phyloP scores from a whole-genome alignment of 2,888 invertebrate species.

The Epistrophella euchroma region DNA sequence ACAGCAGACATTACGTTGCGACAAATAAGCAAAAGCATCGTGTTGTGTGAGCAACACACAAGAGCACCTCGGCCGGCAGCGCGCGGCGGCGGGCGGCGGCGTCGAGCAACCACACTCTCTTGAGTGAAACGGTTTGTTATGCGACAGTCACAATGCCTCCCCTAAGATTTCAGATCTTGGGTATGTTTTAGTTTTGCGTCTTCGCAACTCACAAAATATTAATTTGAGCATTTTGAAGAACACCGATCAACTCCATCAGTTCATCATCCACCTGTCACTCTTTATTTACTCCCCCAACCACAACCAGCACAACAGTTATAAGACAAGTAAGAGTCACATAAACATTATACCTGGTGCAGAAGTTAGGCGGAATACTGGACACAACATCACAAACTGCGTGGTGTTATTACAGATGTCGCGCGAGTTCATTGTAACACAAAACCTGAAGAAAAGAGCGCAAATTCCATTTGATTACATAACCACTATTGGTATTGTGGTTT shows the following conservation, averaged over 20 bases:
- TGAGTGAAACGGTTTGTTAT: constrained; percentile 49
- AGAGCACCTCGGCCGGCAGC: too few relatives aligned
- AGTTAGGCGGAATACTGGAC: neutral
- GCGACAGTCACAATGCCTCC: constrained; percentile 51
- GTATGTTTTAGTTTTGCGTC: constrained; percentile 52
- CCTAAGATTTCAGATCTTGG: constrained; percentile 15
- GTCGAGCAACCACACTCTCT: constrained; percentile 4
- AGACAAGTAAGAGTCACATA: neutral
- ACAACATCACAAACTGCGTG: neutral
- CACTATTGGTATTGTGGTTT: constrained; percentile 25
- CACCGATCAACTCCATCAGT: constrained; percentile 46
- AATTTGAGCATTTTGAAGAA: constrained; percentile 23
- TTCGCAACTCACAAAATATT: constrained; percentile 27
- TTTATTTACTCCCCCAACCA: constrained; percentile 43
- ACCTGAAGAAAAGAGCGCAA: constrained; percentile 68
- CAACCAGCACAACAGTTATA: too few relatives aligned
- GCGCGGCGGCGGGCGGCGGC: too few relatives aligned
- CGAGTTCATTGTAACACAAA: constrained; percentile 74
- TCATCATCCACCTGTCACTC: constrained; percentile 65
- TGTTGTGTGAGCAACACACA: constrained; percentile 3
- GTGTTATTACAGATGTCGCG: constrained; percentile 72
- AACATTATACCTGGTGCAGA: constrained; percentile 17
- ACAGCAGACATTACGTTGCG: constrained; percentile 45
- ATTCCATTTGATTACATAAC: constrained; percentile 73
- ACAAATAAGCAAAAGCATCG: constrained; percentile 35